Conservation (phyloP, 2,113 vertebrate species). For the Argyrosomus japonicus region DNA sequence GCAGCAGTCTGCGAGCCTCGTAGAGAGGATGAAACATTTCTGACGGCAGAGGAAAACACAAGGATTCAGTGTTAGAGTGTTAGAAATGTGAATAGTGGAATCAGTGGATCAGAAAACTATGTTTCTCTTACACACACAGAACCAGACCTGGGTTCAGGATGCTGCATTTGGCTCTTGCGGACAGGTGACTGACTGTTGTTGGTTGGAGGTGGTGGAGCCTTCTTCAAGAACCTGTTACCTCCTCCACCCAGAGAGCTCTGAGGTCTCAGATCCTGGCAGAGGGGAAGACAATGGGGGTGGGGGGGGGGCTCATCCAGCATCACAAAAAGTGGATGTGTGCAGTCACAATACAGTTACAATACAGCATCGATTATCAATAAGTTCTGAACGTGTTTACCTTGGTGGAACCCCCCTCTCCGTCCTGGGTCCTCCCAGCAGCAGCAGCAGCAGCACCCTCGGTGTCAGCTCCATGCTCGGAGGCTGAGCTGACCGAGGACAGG, state of each 20-base stretch:
- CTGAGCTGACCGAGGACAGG: constrained; percentile 50
- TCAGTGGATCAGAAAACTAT: neutral
- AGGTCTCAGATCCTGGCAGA: constrained; percentile 34
- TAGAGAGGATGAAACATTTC: constrained; percentile 42
- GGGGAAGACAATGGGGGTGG: neutral
- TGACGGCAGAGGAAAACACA: constrained; percentile 10
- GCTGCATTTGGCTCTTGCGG: constrained; percentile 16
- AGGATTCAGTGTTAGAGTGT: neutral
- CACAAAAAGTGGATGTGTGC: neutral
- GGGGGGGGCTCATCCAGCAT: neutral
- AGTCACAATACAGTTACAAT: too few relatives aligned
- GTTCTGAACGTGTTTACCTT: constrained; percentile 18
- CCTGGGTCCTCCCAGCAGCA: neutral
- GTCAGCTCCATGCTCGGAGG: constrained; percentile 11
- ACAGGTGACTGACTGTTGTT: constrained; percentile 55
- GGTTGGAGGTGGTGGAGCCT: constrained; percentile 45
- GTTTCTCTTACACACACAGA: neutral
- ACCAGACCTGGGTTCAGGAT: constrained; percentile 40
- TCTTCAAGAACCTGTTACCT: constrained; percentile 85
- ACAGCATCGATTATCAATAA: neutral
- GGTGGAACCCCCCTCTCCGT: neutral
- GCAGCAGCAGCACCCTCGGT: neutral
- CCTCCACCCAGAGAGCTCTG: constrained; percentile 64
- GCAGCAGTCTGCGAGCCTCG: constrained; percentile 65
- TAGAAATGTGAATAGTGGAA: neutral